A percentile compares a stretch with the other conserved stretches of the same genome.
These are phyloP conservation scores for Oscarella lobularis DNA, from an alignment of 37 sponge, comb jelly and placozoan species.

Conservation along the genomic window DNA sequence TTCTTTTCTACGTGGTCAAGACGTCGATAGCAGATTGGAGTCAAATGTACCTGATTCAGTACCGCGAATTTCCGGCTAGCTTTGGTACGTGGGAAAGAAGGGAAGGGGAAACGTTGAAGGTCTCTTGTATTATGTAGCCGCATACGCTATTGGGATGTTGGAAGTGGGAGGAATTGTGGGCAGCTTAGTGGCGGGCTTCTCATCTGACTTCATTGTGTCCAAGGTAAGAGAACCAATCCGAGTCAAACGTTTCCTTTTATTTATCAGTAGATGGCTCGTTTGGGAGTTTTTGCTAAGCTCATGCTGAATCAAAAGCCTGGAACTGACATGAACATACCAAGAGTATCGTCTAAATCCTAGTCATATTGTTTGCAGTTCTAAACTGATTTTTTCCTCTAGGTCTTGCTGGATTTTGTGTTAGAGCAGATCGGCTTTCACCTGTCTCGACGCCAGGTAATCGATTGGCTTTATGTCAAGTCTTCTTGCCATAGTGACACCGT, in stretches of 20 bases:
- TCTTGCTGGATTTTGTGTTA: slow-evolving; percentile 25
- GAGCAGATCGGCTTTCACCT: slow-evolving; percentile 29
- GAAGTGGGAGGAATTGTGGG: not conserved
- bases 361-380: too few species aligned
- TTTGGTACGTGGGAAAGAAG: too few species aligned
- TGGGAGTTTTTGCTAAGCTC: too few species aligned
- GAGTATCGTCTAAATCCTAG: not conserved
- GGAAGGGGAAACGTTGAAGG: too few species aligned
- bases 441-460: slow-evolving; percentile 47
- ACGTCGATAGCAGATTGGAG: not conserved
- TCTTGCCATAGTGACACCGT: too few species aligned
- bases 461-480: too few species aligned
- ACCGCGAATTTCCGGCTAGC: too few species aligned
- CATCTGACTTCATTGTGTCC: not conserved
- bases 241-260: too few species aligned
- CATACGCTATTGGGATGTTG: not conserved
- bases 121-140: too few species aligned
- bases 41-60: not conserved
- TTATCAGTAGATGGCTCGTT: too few species aligned
- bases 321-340: not conserved
- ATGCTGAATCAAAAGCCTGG: slow-evolving; percentile 8
- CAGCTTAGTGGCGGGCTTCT: slow-evolving; percentile 2
- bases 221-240: not conserved
- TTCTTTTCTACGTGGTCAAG: not conserved
- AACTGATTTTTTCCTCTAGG: too few species aligned